Base-by-base conservation (phyloP, 2,113 vertebrate genomes). In the Xenopus borealis region DNA sequence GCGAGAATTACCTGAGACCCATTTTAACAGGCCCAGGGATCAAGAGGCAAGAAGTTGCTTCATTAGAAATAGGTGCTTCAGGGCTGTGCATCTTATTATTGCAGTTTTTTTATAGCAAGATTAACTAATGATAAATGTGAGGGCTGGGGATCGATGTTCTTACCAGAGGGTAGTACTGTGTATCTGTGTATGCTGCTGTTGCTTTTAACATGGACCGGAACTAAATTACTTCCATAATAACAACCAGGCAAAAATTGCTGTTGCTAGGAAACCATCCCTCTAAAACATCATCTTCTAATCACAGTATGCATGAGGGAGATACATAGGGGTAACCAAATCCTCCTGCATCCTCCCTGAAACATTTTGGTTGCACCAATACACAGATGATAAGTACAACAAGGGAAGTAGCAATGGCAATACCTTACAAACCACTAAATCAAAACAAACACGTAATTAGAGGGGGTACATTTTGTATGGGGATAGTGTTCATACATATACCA, bases 241-340 rank as follows among this genome's bases (percentile, higher is more conserved):
- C 27, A 19, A 17, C 19, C n/a, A 18, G 55, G 10, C 55, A 17
- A 69, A 58, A 18, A 33, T 27, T 52, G 18, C 33, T 12, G 67
- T 69, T 69, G 67, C 67, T 69, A 69, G 27, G 67, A 61, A 61
- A 71, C 69, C 40, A 45, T 46, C 59, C 69, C 53, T 55, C 53
- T n/a, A n/a, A 55, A n/a, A 12, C 18, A 46, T 20, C 33, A 40
- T 55, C 33, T 47, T 61, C 33, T 57, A 52, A 9, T 55, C 3
- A 69, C 18, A 40, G 33, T 45, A 12, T 18, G 53, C n/a, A 66
- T 19, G 17, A 18, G 7, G 33, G 17, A 17, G 18, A 61, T 61
- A 18, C n/a, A 19, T 61, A 30, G 18, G 69, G n/a, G 55, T 44
- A 59, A 61, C 67, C 27, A 55, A 55, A 27, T 57, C 13, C 46